Evolutionary conservation across 2,888 invertebrate genomes (phyloP).

Genomic region (Elaeidobius kamerunicus): DNA sequence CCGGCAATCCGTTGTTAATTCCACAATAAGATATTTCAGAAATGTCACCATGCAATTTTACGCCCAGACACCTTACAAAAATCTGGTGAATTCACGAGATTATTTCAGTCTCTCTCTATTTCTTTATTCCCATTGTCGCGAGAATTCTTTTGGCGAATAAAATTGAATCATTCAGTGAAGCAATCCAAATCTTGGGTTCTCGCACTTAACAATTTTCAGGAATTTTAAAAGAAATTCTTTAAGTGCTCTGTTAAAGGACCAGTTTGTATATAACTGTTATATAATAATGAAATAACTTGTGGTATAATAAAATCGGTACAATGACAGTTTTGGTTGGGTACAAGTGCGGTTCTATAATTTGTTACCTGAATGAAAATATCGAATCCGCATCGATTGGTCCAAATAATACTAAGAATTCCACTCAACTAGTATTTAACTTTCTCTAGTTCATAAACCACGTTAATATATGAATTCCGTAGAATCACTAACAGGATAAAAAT

Average conservation of each 20-base stretch:
- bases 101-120: not conserved
- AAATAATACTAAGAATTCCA: no score
- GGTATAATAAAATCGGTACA: no score
- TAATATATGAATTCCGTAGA: no score
- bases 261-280: not conserved
- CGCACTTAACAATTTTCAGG: not conserved
- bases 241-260: not conserved
- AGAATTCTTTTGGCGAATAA: not conserved
- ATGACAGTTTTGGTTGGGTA: no score
- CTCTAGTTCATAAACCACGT: no score
- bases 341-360: no score
- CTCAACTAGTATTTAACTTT: no score
- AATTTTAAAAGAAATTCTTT: not conserved
- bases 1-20: not conserved
- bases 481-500: no score
- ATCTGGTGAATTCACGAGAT: slow-evolving; percentile 9
- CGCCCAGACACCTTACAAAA: slow-evolving; percentile 15
- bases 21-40: not conserved
- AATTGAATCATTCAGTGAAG: not conserved
- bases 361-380: no score
- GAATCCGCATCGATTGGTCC: no score
- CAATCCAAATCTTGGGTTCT: not conserved
- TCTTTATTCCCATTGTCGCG: not conserved
- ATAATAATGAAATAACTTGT: not conserved
- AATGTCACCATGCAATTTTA: slow-evolving; percentile 5